Conservation (phyloP, 2,797 vertebrate species). For the Xerus rutilus region DNA sequence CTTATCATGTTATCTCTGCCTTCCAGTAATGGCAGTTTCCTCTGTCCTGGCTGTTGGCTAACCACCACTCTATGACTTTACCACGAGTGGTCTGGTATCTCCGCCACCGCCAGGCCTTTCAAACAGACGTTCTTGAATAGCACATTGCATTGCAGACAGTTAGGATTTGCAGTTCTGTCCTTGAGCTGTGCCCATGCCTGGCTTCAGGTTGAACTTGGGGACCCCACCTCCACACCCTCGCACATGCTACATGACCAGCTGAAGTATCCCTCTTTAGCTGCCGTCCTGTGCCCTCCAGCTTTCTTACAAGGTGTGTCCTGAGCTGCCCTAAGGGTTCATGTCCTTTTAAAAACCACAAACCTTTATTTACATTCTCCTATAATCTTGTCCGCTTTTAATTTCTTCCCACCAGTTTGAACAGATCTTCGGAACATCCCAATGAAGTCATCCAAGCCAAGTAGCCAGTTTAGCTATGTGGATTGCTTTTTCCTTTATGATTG, state of each 20-base stretch:
- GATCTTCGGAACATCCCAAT: too few relatives aligned
- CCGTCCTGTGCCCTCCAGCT: rapidly evolving
- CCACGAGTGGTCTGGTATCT: rapidly evolving
- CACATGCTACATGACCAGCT: too few relatives aligned
- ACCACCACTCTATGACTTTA: too few relatives aligned
- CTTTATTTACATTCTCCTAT: background rate
- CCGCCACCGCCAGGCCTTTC: rapidly evolving
- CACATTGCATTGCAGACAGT: rapidly evolving
- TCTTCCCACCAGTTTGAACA: background rate
- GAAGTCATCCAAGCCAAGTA: background rate
- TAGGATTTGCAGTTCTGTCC: background rate
- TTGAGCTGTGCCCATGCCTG: rapidly evolving
- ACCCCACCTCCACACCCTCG: too few relatives aligned
- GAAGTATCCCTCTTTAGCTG: too few relatives aligned
- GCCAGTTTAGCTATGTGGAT: background rate
- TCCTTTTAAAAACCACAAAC: background rate
- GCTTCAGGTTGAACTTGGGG: too few relatives aligned
- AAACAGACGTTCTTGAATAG: background rate
- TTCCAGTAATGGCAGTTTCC: rapidly evolving
- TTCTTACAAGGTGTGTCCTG: too few relatives aligned
- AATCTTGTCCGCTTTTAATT: background rate
- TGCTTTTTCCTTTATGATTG: background rate
- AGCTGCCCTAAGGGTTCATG: rapidly evolving
- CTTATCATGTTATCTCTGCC: rapidly evolving
- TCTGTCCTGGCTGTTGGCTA: rapidly evolving